Base-by-base conservation (phyloP, 2,797 vertebrate species). In the Brachymystax lenok region DNA sequence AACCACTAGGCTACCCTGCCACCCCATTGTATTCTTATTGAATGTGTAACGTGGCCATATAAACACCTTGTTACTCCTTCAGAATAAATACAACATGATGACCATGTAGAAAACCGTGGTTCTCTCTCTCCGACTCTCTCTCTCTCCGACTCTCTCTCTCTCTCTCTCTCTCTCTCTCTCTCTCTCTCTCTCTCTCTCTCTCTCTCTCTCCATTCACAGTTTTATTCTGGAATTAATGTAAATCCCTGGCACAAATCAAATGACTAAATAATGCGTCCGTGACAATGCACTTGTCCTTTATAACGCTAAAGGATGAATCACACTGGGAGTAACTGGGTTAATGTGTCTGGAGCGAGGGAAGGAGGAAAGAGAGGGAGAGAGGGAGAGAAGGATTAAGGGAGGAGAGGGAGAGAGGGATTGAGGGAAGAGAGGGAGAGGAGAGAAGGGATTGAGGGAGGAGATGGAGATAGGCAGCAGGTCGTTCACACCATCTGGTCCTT, bases 221-320 rank as follows among this genome's bases (percentile, higher is more conserved):
- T 81, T 82, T 35, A 12, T 74, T 83, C 82, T 79, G 69, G 83
- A 87, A 63, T 2, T 16, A 86, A 89, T 88, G 85, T 82, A 87
- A 88, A 90, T 89, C 84, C 86, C 79, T 82, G 86, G 85, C 87
- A 90, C 86, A 87, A 88, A 90, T 91, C 88, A 88, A 89, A 88
- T 81, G 72, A 82, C 77, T 83, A 86, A 86, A 88, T 76, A 79
- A 86, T 69, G 82, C 67, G 83, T 80, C 77, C 72, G 75, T 80
- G 88, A 84, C 82, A 74, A 12, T 4, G 73, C n/a, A 73, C 80
- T 80, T 81, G 72, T 84, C 81, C 86, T 21, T 79, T 82, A 76
- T 71, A 88, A 80, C 35, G 85, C 86, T 82, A 80, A 73, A 86
- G 84, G 78, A 81, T 77, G 54, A 79, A 76, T 71, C 84, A 82